Evolutionary conservation across 64 coral and sea anemone species (phyloP).

Genomic region (Stichodactyla helianthus): DNA sequence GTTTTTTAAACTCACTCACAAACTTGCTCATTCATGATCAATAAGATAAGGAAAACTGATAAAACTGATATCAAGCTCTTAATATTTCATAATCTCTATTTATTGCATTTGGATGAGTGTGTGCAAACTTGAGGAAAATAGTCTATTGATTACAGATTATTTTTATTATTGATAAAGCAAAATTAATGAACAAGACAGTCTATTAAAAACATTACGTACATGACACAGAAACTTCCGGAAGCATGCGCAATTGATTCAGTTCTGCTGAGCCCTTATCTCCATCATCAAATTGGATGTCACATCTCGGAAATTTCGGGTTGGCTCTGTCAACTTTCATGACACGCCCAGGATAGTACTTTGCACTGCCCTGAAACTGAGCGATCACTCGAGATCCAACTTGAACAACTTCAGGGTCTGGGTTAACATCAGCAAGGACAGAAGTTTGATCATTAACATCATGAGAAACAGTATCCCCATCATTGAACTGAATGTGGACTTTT

Average conservation of each 20-base stretch:
- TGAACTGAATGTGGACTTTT: slow-evolving; percentile 48
- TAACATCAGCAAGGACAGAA: slow-evolving; percentile 43
- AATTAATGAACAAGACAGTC: too few relatives aligned
- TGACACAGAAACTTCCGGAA: not conserved
- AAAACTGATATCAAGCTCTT: too few relatives aligned
- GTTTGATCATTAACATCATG: slow-evolving; percentile 27
- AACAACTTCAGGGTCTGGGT: slow-evolving; percentile 38
- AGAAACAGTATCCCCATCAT: slow-evolving; percentile 54
- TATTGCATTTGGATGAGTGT: too few relatives aligned
- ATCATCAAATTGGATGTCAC: slow-evolving; percentile 41
- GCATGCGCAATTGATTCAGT: slow-evolving; percentile 15
- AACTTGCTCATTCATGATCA: too few relatives aligned
- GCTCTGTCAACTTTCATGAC: not conserved
- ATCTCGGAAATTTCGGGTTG: slow-evolving; percentile 3
- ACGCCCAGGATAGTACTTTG: slow-evolving; percentile 27
- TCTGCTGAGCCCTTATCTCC: slow-evolving; percentile 5
- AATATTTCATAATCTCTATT: too few relatives aligned
- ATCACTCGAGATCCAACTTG: slow-evolving; percentile 48
- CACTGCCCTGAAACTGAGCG: slow-evolving; percentile 32
- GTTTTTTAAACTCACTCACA: too few relatives aligned
- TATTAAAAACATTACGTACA: not conserved
- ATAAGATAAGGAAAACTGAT: too few relatives aligned
- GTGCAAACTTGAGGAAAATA: too few relatives aligned
- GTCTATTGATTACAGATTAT: too few relatives aligned
- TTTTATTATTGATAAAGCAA: too few relatives aligned